A percentile compares a stretch with the other conserved stretches of the same genome.
Evolutionary conservation across 1,140 invertebrate genomes (phyloP).

Genomic region (Drosophila takahashii): DNA sequence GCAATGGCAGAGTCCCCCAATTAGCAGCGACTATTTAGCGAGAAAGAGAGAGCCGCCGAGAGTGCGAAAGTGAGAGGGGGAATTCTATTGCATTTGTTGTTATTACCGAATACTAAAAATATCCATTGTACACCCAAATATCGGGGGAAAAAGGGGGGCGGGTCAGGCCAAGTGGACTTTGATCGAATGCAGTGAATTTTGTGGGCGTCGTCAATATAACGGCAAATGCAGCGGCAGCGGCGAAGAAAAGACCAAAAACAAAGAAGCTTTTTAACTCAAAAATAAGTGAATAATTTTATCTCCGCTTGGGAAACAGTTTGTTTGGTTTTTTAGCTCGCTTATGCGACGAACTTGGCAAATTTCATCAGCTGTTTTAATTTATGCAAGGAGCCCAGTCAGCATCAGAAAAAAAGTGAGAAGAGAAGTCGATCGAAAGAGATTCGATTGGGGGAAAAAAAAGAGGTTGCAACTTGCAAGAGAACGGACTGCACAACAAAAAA

Average conservation of each 20-base stretch:
- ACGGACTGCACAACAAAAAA: constrained; percentile 7
- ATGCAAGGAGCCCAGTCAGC: constrained; percentile 63
- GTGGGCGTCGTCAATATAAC: constrained; percentile 62
- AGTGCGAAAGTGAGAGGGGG: constrained; percentile 12
- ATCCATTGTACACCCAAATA: constrained; percentile 11
- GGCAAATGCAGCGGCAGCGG: constrained; percentile 33
- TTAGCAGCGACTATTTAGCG: constrained; percentile 32
- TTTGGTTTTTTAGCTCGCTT: constrained; percentile 53
- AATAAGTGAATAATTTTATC: constrained; percentile 73
- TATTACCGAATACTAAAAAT: constrained; percentile 44
- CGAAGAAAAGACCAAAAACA: constrained; percentile 12
- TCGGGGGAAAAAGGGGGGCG: constrained; percentile 12
- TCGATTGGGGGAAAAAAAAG: constrained; percentile 14
- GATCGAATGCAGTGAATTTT: constrained; percentile 24
- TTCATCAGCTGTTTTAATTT: constrained; percentile 83
- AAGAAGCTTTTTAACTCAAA: constrained; percentile 53
- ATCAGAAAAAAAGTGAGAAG: constrained; percentile 21
- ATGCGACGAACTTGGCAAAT: constrained; percentile 68
- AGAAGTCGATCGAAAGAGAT: constrained; percentile 15
- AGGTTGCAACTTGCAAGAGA: too few species aligned
- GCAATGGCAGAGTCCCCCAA: constrained; percentile 50
- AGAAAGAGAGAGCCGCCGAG: neutral
- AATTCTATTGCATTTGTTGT: constrained; percentile 51
- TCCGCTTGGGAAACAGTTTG: constrained; percentile 36
- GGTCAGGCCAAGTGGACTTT: constrained; percentile 57